phyloP scores from a whole-genome alignment of 1,140 invertebrate genomes.

The Thereuonema tuberculata region DNA sequence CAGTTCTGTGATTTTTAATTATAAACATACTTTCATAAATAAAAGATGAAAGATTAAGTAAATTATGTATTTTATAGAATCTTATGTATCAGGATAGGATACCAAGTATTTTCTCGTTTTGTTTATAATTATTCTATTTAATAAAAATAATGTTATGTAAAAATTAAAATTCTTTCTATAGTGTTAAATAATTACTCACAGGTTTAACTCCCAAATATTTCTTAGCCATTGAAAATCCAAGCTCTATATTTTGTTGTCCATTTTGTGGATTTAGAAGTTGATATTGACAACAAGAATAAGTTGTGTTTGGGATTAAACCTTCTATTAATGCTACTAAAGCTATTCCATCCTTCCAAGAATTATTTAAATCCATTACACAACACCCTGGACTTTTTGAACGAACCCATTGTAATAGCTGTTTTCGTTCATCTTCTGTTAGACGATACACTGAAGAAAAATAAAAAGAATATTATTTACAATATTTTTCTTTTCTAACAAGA shows the following conservation, averaged over 20 bases:
- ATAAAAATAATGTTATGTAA: too few relatives aligned
- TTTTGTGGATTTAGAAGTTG: constrained; percentile 28
- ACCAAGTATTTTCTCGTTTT: too few relatives aligned
- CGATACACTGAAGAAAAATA: background rate
- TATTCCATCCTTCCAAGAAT: constrained; percentile 31
- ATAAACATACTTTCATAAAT: too few relatives aligned
- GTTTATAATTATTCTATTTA: too few relatives aligned
- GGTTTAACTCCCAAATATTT: constrained; percentile 25
- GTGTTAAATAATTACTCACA: constrained; percentile 24
- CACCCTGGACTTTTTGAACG: background rate
- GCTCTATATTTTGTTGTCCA: constrained; percentile 28
- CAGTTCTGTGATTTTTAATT: too few relatives aligned
- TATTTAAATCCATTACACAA: constrained; percentile 23
- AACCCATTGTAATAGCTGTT: background rate
- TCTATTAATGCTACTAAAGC: constrained; percentile 30
- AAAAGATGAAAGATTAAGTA: too few relatives aligned
- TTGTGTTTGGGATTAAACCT: constrained; percentile 27
- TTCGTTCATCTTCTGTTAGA: background rate
- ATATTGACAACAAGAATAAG: constrained; percentile 29
- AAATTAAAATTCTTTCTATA: too few relatives aligned
- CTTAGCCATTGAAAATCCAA: constrained; percentile 28
- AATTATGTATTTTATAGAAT: too few relatives aligned
- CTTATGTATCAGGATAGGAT: too few relatives aligned
- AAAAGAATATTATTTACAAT: too few relatives aligned
- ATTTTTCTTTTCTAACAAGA: too few relatives aligned